Conservation (phyloP, 2,113 vertebrate genomes). For the Sander lucioperca region DNA sequence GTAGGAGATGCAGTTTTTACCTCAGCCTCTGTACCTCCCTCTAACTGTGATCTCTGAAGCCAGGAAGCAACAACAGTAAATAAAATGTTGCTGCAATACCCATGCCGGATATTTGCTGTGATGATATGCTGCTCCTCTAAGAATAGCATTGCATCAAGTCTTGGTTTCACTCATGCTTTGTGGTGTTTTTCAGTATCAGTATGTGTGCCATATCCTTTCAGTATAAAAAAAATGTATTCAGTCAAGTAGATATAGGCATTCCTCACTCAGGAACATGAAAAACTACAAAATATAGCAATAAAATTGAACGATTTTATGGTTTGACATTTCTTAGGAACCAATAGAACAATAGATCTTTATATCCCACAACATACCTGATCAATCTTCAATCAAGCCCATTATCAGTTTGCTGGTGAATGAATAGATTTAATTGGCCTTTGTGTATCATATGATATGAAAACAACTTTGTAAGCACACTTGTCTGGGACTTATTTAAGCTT, state of each 20-base stretch:
- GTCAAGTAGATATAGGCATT: neutral
- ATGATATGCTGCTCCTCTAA: slow-evolving; percentile 27
- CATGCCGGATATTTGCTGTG: slow-evolving; percentile 38
- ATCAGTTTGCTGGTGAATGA: neutral
- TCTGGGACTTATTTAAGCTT: neutral
- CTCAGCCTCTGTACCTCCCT: neutral
- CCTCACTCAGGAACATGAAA: neutral
- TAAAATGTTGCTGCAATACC: slow-evolving; percentile 35
- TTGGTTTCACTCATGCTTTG: slow-evolving; percentile 21
- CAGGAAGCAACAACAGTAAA: slow-evolving; percentile 40
- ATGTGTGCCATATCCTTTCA: neutral
- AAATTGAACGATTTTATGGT: neutral
- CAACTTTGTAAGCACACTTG: neutral
- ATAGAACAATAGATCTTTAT: neutral
- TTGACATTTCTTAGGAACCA: neutral
- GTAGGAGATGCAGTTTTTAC: slow-evolving; percentile 20
- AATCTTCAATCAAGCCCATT: neutral
- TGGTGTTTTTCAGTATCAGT: slow-evolving; percentile 9
- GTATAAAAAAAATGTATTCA: neutral
- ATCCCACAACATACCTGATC: neutral
- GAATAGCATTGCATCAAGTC: slow-evolving; percentile 20
- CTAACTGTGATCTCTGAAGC: slow-evolving; percentile 40
- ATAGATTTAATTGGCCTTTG: neutral
- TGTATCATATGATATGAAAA: slow-evolving; percentile 3
- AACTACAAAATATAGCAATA: neutral